Percentiles rank a stretch among this genome's conserved stretches.
These are phyloP conservation scores for Caranx ignobilis DNA, from an alignment of 2,113 vertebrate genomes.

Conservation along the genomic window DNA sequence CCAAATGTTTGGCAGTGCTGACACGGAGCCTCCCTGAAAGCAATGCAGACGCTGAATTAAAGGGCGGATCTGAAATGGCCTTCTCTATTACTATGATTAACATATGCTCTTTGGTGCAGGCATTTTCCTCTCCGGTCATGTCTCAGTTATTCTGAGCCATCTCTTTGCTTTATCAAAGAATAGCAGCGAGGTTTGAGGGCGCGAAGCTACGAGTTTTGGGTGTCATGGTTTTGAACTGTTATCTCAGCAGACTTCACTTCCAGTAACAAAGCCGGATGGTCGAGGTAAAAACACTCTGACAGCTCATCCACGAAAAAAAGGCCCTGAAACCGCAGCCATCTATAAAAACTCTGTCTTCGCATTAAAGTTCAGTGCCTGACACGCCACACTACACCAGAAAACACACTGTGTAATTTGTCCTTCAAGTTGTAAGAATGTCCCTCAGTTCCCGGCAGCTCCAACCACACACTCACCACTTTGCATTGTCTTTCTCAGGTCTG, in stretches of 20 bases:
- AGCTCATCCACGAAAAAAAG: background rate
- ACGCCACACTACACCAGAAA: conserved; percentile 20
- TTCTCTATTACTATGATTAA: conserved; percentile 73
- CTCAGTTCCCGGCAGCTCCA: background rate
- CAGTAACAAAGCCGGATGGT: background rate
- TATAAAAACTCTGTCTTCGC: background rate
- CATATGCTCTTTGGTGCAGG: conserved; percentile 57
- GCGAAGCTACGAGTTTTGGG: background rate
- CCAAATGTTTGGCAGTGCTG: conserved; percentile 60
- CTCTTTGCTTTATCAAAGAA: conserved; percentile 33
- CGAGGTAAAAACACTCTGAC: conserved; percentile 1
- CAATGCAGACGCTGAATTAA: conserved; percentile 63
- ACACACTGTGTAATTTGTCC: conserved; percentile 29
- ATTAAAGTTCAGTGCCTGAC: conserved; percentile 40
- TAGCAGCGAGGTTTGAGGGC: background rate
- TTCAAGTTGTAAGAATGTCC: conserved; percentile 14
- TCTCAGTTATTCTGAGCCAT: conserved; percentile 42
- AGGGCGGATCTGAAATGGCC: conserved; percentile 61
- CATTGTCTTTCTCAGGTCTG: background rate
- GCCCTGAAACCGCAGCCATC: conserved; percentile 3
- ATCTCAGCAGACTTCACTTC: background rate
- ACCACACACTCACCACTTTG: background rate
- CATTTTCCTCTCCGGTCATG: conserved; percentile 42
- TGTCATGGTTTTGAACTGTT: background rate
- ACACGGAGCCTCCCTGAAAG: conserved; percentile 60